phyloP scores from a whole-genome alignment of 2,797 vertebrate species.

The Rhynchotus rufescens region DNA sequence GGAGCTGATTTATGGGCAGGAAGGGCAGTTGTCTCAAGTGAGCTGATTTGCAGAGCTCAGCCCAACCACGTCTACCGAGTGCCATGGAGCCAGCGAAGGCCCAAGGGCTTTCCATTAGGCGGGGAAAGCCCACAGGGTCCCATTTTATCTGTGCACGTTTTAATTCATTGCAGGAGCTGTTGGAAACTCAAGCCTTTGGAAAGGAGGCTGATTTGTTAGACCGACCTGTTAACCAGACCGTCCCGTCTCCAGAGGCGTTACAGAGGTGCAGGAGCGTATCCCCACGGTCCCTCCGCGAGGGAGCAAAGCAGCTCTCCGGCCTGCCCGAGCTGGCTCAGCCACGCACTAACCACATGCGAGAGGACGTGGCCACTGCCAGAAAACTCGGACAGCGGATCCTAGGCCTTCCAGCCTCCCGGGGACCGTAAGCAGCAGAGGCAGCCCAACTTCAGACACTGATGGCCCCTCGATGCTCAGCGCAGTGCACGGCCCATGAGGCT shows the following conservation, averaged over 20 bases:
- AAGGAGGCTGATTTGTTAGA: background rate
- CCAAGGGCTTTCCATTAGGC: background rate
- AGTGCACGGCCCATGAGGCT: no score
- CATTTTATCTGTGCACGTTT: background rate
- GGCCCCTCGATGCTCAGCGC: fast-evolving
- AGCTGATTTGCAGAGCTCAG: background rate
- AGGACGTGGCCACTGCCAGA: background rate
- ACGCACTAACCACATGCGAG: background rate
- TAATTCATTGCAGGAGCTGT: background rate
- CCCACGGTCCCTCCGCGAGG: background rate
- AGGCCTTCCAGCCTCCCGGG: background rate
- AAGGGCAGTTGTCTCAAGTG: background rate
- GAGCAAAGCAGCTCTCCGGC: slow-evolving; percentile 18
- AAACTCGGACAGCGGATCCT: background rate
- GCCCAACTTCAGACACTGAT: background rate
- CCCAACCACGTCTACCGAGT: background rate
- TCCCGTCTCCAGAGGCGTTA: background rate
- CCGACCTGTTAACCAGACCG: background rate
- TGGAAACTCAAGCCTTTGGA: slow-evolving; percentile 18
- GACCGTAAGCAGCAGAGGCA: background rate
- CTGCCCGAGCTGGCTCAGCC: background rate
- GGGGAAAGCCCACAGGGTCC: background rate
- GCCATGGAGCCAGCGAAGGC: background rate
- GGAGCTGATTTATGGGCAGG: background rate
- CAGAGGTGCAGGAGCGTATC: fast-evolving